Evolutionary conservation across 2,888 invertebrate genomes (phyloP).

Genomic region (Teinopalpus imperialis): DNA sequence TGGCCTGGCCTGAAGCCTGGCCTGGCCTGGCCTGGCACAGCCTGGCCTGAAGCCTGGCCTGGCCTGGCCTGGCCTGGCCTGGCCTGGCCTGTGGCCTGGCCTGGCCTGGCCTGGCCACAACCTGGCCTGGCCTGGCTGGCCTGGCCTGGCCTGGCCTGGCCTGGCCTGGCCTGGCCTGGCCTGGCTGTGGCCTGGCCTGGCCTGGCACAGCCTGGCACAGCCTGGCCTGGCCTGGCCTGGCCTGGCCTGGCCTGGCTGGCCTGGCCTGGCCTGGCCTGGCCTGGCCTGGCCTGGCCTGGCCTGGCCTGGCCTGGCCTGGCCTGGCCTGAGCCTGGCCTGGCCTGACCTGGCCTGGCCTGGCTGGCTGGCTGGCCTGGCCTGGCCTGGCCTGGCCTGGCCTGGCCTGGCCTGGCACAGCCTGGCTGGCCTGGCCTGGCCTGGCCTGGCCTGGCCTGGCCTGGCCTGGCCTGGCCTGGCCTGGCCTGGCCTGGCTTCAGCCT

Average conservation of each 20-base stretch:
- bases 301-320: not conserved
- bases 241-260: too few relatives aligned
- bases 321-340: not conserved
- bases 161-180: not conserved
- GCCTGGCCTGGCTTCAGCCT: too few relatives aligned
- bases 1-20: too few relatives aligned
- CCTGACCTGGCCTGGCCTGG: not conserved
- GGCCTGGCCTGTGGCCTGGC: not conserved
- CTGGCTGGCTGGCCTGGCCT: constrained; percentile 10
- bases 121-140: not conserved
- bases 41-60: not conserved
- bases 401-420: not conserved
- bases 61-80: not conserved
- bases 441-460: not conserved
- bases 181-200: too few relatives aligned
- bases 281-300: not conserved
- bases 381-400: constrained; percentile 10
- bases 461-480: not conserved
- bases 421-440: too few relatives aligned
- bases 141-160: not conserved
- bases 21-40: too few relatives aligned
- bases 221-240: too few relatives aligned
- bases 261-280: not conserved
- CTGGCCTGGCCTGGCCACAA: too few relatives aligned
- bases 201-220: too few relatives aligned